Conservation (phyloP, 2,888 invertebrate genomes). For the Shargacucullia verbasci region DNA sequence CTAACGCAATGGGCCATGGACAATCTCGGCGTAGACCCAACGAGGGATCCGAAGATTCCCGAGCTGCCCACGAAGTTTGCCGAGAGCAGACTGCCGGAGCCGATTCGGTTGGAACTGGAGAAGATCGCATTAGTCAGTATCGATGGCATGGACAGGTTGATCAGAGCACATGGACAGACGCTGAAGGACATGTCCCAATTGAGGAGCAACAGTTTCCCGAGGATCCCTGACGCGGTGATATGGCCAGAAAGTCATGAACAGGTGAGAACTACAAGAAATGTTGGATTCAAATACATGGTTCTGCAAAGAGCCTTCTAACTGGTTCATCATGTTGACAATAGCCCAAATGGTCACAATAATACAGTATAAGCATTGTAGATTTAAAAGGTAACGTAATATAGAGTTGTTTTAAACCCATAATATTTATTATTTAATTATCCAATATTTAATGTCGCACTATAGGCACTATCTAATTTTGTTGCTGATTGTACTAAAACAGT, state of each 20-base stretch:
- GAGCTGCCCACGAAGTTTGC: constrained; percentile 91
- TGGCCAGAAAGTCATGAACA: constrained; percentile 97
- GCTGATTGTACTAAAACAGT: too few relatives aligned
- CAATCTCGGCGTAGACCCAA: constrained; percentile 91
- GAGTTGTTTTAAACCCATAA: too few relatives aligned
- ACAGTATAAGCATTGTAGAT: too few relatives aligned
- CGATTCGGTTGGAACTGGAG: constrained; percentile 89
- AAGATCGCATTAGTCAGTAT: constrained; percentile 81
- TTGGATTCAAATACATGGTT: too few relatives aligned
- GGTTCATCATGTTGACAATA: too few relatives aligned
- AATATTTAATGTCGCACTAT: too few relatives aligned
- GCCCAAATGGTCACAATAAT: too few relatives aligned
- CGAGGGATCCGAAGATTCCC: constrained; percentile 78
- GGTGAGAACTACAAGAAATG: constrained; percentile 64
- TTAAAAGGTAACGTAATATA: too few relatives aligned
- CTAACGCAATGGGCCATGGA: constrained; percentile 94
- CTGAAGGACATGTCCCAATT: constrained; percentile 95
- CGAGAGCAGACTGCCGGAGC: constrained; percentile 89
- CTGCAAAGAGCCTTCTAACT: too few relatives aligned
- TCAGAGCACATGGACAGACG: constrained; percentile 97
- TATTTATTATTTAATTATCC: too few relatives aligned
- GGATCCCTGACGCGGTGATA: constrained; percentile 97
- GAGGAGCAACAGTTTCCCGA: constrained; percentile 92
- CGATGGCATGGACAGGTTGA: constrained; percentile 94
- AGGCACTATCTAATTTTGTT: too few relatives aligned